Conservation (phyloP, 64 coral and sea anemone genomes). For the Dendronephthya gigantea region DNA sequence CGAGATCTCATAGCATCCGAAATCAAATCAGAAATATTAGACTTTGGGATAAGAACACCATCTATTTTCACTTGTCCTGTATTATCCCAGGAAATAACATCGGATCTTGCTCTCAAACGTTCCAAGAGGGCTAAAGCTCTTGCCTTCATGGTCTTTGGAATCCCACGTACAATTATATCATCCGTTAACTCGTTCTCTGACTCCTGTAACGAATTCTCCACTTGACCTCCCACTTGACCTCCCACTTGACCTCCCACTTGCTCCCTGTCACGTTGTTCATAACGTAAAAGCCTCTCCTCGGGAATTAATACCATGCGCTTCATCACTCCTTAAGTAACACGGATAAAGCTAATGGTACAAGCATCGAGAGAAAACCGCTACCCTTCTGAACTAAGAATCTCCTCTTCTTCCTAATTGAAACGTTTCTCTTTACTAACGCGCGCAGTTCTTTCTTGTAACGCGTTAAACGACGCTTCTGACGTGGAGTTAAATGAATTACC, state of each 20-base stretch:
- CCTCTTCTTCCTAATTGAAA: constrained; percentile 9
- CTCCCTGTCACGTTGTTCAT: neutral
- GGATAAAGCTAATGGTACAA: neutral
- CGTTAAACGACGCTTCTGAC: constrained; percentile 21
- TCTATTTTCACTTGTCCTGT: neutral
- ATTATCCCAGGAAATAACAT: too few relatives aligned
- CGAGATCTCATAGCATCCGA: neutral
- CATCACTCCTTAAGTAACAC: neutral
- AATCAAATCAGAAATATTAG: neutral
- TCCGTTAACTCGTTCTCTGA: neutral
- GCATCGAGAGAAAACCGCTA: neutral
- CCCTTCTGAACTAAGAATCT: neutral
- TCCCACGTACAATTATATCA: neutral
- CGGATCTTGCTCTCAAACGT: too few relatives aligned
- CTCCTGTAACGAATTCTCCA: neutral
- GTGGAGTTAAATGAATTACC: neutral
- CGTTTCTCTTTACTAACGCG: neutral
- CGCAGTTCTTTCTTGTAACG: constrained; percentile 31
- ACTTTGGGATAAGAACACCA: neutral
- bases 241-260: too few relatives aligned
- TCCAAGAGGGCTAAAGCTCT: too few relatives aligned
- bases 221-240: too few relatives aligned
- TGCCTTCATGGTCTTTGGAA: neutral
- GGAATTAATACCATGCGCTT: constrained; percentile 12
- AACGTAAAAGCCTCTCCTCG: neutral